A percentile compares a stretch with the other conserved stretches of the same genome.
phyloP scores from a whole-genome alignment of 2,113 vertebrate genomes.

The Petrocephalus microphthalmus region DNA sequence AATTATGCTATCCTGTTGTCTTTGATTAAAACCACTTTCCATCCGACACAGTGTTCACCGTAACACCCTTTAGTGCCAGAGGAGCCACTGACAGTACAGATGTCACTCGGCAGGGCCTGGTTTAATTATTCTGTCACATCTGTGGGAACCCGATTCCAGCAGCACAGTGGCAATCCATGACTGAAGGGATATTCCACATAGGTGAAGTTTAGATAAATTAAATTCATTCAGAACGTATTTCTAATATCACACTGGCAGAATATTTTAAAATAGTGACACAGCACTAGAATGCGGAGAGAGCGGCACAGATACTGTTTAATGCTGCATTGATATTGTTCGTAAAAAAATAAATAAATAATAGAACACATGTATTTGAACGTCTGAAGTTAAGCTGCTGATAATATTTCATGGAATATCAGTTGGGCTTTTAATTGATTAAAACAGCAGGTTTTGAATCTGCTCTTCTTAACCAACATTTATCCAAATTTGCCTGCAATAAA shows the following conservation, averaged over 20 bases:
- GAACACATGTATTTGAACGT: background rate
- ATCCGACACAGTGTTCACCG: background rate
- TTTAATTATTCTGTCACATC: constrained; percentile 11
- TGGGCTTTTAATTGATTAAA: background rate
- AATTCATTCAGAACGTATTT: background rate
- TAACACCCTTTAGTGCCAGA: background rate
- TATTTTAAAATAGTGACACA: background rate
- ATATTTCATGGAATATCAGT: background rate
- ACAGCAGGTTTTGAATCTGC: background rate
- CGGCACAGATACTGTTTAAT: background rate
- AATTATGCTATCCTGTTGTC: background rate
- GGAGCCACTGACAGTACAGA: background rate
- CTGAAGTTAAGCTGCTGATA: background rate
- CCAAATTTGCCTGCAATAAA: background rate
- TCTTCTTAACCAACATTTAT: background rate
- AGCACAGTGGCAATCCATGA: background rate
- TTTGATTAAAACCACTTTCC: constrained; percentile 3
- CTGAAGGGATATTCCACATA: background rate
- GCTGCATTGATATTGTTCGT: background rate
- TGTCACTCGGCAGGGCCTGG: background rate
- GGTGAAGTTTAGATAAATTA: background rate
- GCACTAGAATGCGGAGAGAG: background rate
- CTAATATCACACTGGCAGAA: background rate
- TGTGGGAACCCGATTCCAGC: background rate
- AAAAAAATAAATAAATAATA: background rate